Evolutionary conservation across 2,113 vertebrate genomes (phyloP), one percentile per base, ranked within the genome.

Genomic region (Perccottus glenii): DNA sequence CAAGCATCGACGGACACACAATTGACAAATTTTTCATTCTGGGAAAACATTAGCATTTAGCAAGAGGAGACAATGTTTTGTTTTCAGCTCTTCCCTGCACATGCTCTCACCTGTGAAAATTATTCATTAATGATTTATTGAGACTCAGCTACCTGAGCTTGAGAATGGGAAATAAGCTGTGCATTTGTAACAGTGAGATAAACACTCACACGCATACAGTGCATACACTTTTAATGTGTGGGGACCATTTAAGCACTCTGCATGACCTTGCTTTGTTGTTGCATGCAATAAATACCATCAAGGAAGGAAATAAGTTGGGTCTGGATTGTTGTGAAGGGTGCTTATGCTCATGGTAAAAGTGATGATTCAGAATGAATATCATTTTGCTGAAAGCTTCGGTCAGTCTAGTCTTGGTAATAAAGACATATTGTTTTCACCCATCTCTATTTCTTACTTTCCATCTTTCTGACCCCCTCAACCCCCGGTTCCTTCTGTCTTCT

Each of bases 41-140:
- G 58, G 38, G 52, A 33, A 49, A 69, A 55, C 35, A 70, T 83
- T 69, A 75, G 60, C 60, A 84, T 78, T 81, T 71, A 74, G 55
- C 61, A 11, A 64, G 45, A 19, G 11, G 61, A 61, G 68, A 64
- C 43, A 47, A 61, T 73, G 38, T 45, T 53, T 77, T 78, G 64
- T 76, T 84, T 81, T 76, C 65, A 64, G 46, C 47, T 55, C 33
- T 78, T 73, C 75, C 46, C 52, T 3, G 1, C 27, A 19, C 70
- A 62, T 64, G 51, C 80, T 73, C 66, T 88, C 81, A 85, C 86
- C 85, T 86, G 85, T 85, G 83, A 88, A 88, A 87, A 84, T 87
- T 75, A 85, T 85, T 86, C 82, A 86, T 88, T 85, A 77, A 87
- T 76, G 76, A 83, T 84, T 84, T 86, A 87, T 80, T 80, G 77